phyloP scores from a whole-genome alignment of 2,888 invertebrate species.

The Rhorus exstirpatorius region DNA sequence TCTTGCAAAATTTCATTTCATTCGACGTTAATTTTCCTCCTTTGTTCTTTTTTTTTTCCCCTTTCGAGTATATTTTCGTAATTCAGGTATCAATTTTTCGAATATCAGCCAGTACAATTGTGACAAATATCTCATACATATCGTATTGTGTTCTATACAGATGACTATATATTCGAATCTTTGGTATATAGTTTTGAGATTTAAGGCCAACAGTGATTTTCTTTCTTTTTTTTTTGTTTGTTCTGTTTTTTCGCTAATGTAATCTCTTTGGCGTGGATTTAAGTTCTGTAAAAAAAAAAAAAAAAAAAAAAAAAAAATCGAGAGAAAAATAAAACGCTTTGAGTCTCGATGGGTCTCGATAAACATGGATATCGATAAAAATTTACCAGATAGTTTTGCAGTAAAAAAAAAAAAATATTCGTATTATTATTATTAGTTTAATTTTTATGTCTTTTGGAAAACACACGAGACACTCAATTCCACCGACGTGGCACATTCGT shows the following conservation, averaged over 20 bases:
- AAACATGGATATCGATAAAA: slow-evolving; percentile 6
- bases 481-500: background rate
- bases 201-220: slow-evolving; percentile 28
- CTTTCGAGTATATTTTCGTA: slow-evolving; percentile 9
- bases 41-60: slow-evolving; percentile 8
- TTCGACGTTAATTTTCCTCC: background rate
- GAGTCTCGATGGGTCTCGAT: background rate
- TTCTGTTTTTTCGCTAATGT: slow-evolving; percentile 23
- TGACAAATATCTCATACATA: background rate
- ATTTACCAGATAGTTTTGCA: background rate
- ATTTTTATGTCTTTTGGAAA: slow-evolving; percentile 30
- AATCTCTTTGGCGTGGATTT: slow-evolving; percentile 56
- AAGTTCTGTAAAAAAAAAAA: slow-evolving; percentile 59
- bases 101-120: background rate
- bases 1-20: slow-evolving; percentile 83
- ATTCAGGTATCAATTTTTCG: background rate
- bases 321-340: slow-evolving; percentile 34
- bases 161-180: slow-evolving; percentile 47
- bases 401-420: background rate
- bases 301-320: slow-evolving; percentile 26
- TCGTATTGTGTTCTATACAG: background rate
- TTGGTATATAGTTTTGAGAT: slow-evolving; percentile 53
- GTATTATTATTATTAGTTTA: background rate
- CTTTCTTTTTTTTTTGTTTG: slow-evolving; percentile 3
- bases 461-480: slow-evolving; percentile 31